phyloP scores from a whole-genome alignment of 2,888 invertebrate genomes.

The Balanococcus diminutus region DNA sequence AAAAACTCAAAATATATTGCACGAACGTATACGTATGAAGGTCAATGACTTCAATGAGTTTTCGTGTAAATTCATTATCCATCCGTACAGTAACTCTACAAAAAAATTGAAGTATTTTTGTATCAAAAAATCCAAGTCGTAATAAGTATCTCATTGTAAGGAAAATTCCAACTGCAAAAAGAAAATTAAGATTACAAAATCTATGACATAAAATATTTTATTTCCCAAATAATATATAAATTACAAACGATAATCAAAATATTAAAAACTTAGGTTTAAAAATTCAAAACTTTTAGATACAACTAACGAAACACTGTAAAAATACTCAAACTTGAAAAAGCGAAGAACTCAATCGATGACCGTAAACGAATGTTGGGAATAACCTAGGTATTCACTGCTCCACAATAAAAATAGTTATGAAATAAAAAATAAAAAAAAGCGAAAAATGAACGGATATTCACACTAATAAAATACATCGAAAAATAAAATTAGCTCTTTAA shows the following conservation, averaged over 20 bases:
- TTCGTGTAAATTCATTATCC: too few relatives aligned
- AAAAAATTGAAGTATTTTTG: too few relatives aligned
- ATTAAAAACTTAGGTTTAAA: conserved; percentile 30
- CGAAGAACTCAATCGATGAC: not conserved
- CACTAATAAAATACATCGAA: conserved; percentile 20
- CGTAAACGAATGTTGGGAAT: not conserved
- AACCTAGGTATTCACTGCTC: conserved; percentile 1
- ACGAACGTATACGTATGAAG: too few relatives aligned
- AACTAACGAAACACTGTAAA: conserved; percentile 14
- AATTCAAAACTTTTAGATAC: not conserved
- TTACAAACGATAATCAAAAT: conserved; percentile 38
- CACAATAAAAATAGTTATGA: not conserved
- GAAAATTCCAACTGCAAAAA: not conserved
- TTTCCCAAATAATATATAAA: conserved; percentile 19
- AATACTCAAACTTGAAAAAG: conserved; percentile 2
- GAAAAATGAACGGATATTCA: not conserved
- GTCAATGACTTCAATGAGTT: too few relatives aligned
- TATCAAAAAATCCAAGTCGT: too few relatives aligned
- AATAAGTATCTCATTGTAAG: too few relatives aligned
- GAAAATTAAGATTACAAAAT: not conserved
- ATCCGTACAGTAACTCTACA: too few relatives aligned
- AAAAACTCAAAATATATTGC: too few relatives aligned
- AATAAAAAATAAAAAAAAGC: not conserved
- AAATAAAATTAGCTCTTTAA: conserved; percentile 20
- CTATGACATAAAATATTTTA: conserved; percentile 34